Conservation (phyloP, 2,113 vertebrate species). For the Pachycephala philippinensis region DNA sequence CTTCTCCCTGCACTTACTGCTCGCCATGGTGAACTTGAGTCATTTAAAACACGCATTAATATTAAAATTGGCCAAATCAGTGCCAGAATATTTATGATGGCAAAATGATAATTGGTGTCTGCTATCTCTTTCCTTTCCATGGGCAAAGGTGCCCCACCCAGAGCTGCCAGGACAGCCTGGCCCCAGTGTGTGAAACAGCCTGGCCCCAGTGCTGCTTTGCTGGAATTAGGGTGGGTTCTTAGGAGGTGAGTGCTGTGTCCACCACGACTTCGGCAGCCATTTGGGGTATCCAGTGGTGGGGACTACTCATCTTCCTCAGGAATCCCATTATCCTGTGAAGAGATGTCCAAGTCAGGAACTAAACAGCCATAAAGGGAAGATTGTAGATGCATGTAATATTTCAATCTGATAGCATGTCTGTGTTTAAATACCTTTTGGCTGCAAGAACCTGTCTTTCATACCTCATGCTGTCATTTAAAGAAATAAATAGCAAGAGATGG, state of each 20-base stretch:
- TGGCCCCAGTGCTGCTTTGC: fast-evolving
- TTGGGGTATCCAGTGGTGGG: background rate
- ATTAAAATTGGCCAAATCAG: background rate
- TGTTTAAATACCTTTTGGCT: conserved; percentile 3
- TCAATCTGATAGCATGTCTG: background rate
- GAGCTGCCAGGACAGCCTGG: background rate
- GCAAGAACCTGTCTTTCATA: background rate
- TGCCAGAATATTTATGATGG: background rate
- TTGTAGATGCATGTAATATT: background rate
- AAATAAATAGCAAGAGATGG: conserved; percentile 8
- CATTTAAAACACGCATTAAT: background rate
- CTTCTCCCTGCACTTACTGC: background rate
- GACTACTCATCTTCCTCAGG: background rate
- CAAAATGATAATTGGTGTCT: background rate
- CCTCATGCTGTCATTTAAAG: background rate
- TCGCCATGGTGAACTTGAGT: background rate
- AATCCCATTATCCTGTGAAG: background rate
- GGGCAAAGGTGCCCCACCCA: fast-evolving
- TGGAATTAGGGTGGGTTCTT: background rate
- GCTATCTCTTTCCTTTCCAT: background rate
- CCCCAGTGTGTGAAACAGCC: background rate
- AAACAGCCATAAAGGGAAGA: background rate
- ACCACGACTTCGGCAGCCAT: background rate
- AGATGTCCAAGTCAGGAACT: background rate
- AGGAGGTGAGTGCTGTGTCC: background rate